These are phyloP conservation scores for Apteryx owenii DNA, from an alignment of 2,113 vertebrate genomes.

Conservation along the genomic window DNA sequence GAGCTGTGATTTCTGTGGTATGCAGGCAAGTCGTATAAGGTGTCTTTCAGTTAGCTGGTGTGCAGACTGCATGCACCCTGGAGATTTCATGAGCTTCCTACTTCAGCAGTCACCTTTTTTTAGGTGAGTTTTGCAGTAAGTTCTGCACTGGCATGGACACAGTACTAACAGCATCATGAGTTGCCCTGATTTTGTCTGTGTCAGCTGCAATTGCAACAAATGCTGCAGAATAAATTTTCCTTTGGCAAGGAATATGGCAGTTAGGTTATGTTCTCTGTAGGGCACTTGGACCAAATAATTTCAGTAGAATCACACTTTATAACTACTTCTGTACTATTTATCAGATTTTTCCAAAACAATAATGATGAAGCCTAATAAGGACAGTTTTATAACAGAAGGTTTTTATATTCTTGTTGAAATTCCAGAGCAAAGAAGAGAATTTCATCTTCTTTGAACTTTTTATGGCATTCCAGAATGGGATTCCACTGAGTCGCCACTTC, in stretches of 20 bases:
- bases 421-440: not conserved
- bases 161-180: not conserved
- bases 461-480: not conserved
- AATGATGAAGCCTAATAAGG: not conserved
- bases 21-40: accelerated
- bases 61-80: not conserved
- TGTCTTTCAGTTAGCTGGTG: not conserved
- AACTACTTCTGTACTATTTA: not conserved
- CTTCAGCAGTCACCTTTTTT: not conserved
- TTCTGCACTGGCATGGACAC: not conserved
- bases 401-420: not conserved
- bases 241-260: not conserved
- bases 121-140: not conserved
- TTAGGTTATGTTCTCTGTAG: not conserved
- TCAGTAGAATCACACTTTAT: not conserved
- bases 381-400: not conserved
- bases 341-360: not conserved
- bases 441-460: not conserved
- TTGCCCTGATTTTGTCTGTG: not conserved
- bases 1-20: not conserved
- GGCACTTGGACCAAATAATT: not conserved
- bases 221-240: not conserved
- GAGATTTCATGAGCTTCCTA: not conserved
- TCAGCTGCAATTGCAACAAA: not conserved
- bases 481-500: not conserved